phyloP scores from a whole-genome alignment of 2,888 invertebrate genomes.

The Napeogenes sylphis region DNA sequence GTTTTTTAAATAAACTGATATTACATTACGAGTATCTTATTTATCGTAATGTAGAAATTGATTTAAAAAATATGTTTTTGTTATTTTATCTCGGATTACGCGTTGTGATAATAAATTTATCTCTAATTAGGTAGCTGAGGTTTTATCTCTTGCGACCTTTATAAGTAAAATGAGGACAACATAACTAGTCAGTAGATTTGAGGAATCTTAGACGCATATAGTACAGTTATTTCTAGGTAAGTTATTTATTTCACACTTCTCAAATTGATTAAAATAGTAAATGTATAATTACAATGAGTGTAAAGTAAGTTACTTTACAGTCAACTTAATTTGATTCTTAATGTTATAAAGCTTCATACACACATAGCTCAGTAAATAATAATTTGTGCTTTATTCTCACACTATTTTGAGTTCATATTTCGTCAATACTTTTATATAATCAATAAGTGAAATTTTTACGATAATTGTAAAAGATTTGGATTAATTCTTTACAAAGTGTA shows the following conservation, averaged over 20 bases:
- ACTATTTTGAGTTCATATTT: too few species aligned
- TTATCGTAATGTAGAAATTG: constrained; percentile 12
- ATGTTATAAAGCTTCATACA: too few species aligned
- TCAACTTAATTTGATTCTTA: too few species aligned
- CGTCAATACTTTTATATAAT: too few species aligned
- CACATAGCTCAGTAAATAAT: too few species aligned
- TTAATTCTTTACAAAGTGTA: too few species aligned
- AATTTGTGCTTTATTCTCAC: too few species aligned
- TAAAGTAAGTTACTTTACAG: too few species aligned
- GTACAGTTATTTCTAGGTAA: constrained; percentile 10
- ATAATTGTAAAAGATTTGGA: too few species aligned
- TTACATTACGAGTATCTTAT: background rate
- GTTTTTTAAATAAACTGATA: background rate
- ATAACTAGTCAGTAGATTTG: constrained; percentile 29
- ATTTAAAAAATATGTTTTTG: constrained; percentile 24
- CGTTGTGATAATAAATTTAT: constrained; percentile 31
- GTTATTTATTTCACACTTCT: constrained; percentile 1
- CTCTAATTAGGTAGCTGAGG: constrained; percentile 30
- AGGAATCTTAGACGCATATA: constrained; percentile 1
- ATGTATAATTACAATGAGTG: too few species aligned
- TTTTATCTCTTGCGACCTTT: constrained; percentile 44
- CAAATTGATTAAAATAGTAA: background rate
- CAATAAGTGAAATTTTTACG: too few species aligned
- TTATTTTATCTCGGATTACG: constrained; percentile 37
- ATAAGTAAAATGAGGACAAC: constrained; percentile 41